These are phyloP conservation scores for Meloidogyne exigua DNA, from an alignment of 1,140 invertebrate species.

Conservation along the genomic window DNA sequence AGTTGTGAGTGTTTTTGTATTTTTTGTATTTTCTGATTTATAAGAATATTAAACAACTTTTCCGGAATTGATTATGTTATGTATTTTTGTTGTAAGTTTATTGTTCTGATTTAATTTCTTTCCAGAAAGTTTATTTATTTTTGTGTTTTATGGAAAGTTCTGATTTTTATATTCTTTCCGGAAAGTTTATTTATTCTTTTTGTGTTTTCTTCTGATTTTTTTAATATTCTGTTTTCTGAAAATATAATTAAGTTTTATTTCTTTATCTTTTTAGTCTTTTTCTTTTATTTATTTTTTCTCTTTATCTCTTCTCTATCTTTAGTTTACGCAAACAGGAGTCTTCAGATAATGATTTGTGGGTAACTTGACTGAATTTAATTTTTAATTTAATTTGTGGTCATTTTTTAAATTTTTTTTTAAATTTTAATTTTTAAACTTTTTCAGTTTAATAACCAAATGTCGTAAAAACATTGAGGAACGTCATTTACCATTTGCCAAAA, in stretches of 20 bases:
- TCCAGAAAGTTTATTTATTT: no score
- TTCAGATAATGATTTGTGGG: background rate
- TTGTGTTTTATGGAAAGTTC: no score
- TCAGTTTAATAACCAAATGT: background rate
- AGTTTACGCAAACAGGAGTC: background rate
- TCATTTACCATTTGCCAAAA: constrained; percentile 82
- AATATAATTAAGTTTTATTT: background rate
- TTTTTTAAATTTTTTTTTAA: background rate
- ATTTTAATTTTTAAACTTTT: background rate
- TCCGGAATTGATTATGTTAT: no score
- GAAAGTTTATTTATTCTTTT: background rate
- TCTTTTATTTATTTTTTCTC: background rate
- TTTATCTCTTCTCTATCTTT: background rate
- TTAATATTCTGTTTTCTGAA: no score
- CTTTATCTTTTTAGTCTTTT: background rate
- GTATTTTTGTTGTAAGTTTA: no score
- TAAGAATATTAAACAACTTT: no score
- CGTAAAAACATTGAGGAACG: constrained; percentile 11
- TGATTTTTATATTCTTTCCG: no score
- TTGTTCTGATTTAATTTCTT: no score
- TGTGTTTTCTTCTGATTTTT: no score
- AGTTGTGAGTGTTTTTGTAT: no score
- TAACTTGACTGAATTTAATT: background rate
- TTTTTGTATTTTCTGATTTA: no score
- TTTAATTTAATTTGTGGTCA: background rate